These are phyloP conservation scores for Epizoanthus scotinus DNA, from an alignment of 92 coral and sea anemone species.

Conservation along the genomic window DNA sequence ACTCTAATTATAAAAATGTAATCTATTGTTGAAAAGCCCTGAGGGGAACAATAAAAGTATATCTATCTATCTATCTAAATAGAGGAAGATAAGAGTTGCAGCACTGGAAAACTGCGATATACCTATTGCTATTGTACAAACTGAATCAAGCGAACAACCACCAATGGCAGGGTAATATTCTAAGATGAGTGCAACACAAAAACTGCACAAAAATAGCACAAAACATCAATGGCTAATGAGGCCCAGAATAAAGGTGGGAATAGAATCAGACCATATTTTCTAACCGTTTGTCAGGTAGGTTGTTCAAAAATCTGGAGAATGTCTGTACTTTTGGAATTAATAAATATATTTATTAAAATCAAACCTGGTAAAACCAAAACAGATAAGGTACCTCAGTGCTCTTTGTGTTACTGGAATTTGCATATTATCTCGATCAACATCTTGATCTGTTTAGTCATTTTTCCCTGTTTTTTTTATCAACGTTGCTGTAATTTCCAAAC, in stretches of 20 bases:
- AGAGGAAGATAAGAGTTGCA: neutral
- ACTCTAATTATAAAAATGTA: no score
- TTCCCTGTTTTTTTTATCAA: neutral
- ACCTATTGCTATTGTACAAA: neutral
- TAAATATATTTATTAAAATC: neutral
- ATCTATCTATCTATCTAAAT: no score
- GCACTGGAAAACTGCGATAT: neutral
- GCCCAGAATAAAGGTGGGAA: no score
- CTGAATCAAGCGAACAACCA: neutral
- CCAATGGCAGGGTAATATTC: neutral
- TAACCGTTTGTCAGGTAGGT: no score
- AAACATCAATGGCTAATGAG: no score
- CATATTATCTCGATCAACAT: neutral
- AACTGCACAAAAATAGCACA: no score
- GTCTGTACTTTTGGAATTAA: conserved; percentile 3
- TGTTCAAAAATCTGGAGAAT: no score
- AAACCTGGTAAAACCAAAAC: conserved; percentile 1
- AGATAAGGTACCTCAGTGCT: neutral
- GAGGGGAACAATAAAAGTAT: no score
- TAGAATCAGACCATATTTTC: no score
- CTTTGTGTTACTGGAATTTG: neutral
- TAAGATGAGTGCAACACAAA: neutral
- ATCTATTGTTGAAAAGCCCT: no score
- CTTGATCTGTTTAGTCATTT: neutral
- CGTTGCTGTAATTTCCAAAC: conserved; percentile 4